Evolutionary conservation across 2,888 invertebrate species (phyloP), one percentile per base, ranked within the genome.

Genomic region (Protonemura montana): DNA sequence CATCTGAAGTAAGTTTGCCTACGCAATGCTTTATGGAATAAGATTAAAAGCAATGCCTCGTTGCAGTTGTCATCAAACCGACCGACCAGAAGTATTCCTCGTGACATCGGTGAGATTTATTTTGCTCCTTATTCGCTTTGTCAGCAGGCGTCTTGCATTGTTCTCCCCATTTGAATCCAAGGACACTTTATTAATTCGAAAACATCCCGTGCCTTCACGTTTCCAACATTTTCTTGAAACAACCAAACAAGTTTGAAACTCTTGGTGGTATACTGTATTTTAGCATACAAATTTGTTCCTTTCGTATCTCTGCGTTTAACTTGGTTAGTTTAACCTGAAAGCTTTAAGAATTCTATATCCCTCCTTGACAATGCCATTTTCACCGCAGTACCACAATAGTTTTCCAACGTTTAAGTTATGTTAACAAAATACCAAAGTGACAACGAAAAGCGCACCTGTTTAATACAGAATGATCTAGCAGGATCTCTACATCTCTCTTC

Each of bases 1-100:
- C 59, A 21, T 59, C 59, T 59, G 59, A 59, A 21, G 59, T 28
- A 78, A 13, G 78, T 78, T 78, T 7, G n/a, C 76, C 28, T 78
- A 16, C 1, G 59, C 59, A 21, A 59, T 59, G 59, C 21, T 59
- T 59, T 59, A 59, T 59, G 59, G 59, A 59, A 59, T 59, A 59
- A 78, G 78, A 78, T 78, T 78, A 78, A 78, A 59, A 78, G 27
- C 78, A 78, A 78, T 78, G 78, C 78, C 26, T 78, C 78, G 25
- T 59, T 78, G 78, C 78, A 27, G 78, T 10, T 78, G 78, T 78
- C 78, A 25, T n/a, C 78, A 28, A 26, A 28, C 78, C 10, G 27
- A 28, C 78, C 10, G 27, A 21, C 78, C 78, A 26, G 26, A 3
- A 28, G 78, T 78, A 27, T 78, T 78, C 25, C 28, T 28, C 26